Conservation (phyloP, 2,113 vertebrate species). For the Mesocricetus auratus region DNA sequence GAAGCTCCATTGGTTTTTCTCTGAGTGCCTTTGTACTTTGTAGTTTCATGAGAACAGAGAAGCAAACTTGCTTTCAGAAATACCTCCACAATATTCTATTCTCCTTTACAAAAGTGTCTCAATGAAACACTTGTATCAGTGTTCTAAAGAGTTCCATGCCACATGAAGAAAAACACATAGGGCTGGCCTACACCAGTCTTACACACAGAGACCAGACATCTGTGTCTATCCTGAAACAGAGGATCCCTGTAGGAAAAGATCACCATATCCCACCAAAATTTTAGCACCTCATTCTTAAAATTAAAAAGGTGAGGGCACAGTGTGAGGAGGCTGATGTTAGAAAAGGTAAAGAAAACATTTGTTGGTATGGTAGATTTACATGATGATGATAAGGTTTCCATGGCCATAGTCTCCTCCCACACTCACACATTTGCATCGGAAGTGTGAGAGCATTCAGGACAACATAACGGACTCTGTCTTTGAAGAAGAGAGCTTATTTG, state of each 20-base stretch:
- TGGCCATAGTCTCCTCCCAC: background rate
- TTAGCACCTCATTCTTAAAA: background rate
- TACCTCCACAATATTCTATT: background rate
- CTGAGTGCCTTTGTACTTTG: no score
- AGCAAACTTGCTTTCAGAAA: background rate
- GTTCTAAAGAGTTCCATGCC: background rate
- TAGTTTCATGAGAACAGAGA: background rate
- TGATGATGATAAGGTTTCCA: background rate
- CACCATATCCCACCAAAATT: background rate
- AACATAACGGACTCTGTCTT: background rate
- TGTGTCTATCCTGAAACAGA: background rate
- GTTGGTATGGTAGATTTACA: background rate
- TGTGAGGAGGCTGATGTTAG: background rate
- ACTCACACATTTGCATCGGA: background rate
- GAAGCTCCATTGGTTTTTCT: background rate
- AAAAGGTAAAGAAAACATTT: background rate
- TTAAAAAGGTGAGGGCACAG: background rate
- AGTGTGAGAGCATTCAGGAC: background rate
- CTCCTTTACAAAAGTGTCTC: background rate
- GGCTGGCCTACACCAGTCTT: rapidly evolving
- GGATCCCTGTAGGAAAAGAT: background rate
- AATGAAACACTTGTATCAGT: background rate
- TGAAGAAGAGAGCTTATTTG: background rate
- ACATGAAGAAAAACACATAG: background rate
- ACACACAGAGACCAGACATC: background rate